A percentile compares a stretch with the other conserved stretches of the same genome.
Evolutionary conservation across 1,140 invertebrate genomes (phyloP).

Genomic region (Augochlora pura): DNA sequence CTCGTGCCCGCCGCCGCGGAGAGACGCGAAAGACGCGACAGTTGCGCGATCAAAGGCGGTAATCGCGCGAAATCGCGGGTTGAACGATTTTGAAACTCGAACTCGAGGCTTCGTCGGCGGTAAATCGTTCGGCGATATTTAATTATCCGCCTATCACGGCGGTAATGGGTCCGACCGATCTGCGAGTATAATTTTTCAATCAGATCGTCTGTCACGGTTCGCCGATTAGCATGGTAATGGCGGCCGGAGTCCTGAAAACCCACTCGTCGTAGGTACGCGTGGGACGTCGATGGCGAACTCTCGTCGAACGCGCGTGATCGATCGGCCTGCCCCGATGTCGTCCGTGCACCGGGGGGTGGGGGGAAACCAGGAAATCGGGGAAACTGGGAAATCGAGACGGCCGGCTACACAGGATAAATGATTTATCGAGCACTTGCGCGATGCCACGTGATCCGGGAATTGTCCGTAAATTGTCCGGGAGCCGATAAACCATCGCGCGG

Average conservation of each 20-base stretch:
- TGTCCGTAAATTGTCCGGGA: too few species aligned
- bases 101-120: too few species aligned
- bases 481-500: neutral
- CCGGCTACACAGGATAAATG: neutral
- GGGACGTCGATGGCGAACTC: conserved; percentile 5
- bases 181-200: conserved; percentile 10
- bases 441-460: too few species aligned
- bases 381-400: neutral
- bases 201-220: neutral
- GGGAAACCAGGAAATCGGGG: neutral
- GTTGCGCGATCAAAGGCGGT: too few species aligned
- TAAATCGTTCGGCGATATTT: neutral
- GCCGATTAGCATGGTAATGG: neutral
- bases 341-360: too few species aligned
- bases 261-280: conserved; percentile 1
- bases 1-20: too few species aligned
- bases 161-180: neutral
- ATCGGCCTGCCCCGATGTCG: conserved; percentile 22
- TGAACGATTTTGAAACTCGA: too few species aligned
- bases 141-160: too few species aligned
- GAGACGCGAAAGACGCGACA: too few species aligned
- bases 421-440: neutral
- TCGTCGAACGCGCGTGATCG: conserved; percentile 4
- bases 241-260: neutral
- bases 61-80: too few species aligned